Conservation (phyloP, 2,888 invertebrate species). For the Ennomos fuscantarius region DNA sequence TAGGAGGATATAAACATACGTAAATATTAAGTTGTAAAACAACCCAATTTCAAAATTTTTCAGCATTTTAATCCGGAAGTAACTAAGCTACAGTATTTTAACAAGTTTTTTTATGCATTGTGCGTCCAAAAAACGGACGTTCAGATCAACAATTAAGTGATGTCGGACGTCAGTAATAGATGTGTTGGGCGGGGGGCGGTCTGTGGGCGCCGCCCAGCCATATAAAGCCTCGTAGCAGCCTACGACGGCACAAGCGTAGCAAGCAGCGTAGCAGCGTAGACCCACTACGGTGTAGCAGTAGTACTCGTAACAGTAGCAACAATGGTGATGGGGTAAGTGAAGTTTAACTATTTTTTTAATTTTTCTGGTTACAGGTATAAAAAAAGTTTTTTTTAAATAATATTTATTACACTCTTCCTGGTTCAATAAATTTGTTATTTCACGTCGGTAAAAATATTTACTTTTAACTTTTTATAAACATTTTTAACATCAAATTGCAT, state of each 20-base stretch:
- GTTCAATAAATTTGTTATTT: no score
- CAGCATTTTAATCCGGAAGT: no score
- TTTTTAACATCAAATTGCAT: no score
- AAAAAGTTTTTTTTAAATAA: no score
- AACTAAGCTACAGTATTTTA: not conserved
- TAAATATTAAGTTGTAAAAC: no score
- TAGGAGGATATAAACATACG: no score
- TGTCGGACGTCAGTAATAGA: constrained; percentile 49
- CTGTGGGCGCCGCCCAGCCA: constrained; percentile 53
- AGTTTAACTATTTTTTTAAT: constrained; percentile 3
- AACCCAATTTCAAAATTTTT: no score
- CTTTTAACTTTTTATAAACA: no score
- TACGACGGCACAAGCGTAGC: constrained; percentile 52
- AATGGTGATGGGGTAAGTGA: constrained; percentile 43
- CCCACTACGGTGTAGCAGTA: constrained; percentile 45
- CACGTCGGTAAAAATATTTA: no score
- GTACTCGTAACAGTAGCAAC: constrained; percentile 16
- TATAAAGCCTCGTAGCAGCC: constrained; percentile 61
- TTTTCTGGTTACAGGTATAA: not conserved
- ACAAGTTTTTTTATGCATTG: not conserved
- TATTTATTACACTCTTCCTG: no score
- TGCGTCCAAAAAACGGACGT: constrained; percentile 35
- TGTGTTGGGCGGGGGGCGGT: constrained; percentile 52
- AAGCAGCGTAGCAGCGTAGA: constrained; percentile 56
- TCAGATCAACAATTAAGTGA: constrained; percentile 14